phyloP scores from a whole-genome alignment of 2,888 invertebrate genomes.

The Cyclophora punctaria region DNA sequence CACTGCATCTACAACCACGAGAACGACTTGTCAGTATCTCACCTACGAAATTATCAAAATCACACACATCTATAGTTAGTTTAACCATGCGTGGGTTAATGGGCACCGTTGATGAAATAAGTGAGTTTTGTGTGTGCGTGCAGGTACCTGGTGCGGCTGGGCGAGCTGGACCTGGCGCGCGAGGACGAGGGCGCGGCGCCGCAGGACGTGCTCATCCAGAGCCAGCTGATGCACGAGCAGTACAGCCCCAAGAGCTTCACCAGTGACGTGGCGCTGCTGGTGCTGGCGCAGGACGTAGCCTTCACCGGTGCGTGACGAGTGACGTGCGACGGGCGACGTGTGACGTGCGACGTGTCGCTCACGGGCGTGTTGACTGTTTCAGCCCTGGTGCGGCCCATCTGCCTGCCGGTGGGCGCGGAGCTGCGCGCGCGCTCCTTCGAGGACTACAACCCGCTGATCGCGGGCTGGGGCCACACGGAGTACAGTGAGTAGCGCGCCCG shows the following conservation, averaged over 20 bases:
- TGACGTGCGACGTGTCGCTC: too few relatives aligned
- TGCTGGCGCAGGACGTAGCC: constrained; percentile 71
- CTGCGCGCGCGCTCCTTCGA: constrained; percentile 72
- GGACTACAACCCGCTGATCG: constrained; percentile 79
- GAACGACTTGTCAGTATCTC: constrained; percentile 61
- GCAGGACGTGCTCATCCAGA: constrained; percentile 77
- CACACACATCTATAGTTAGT: too few relatives aligned
- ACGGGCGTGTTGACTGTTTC: constrained; percentile 5
- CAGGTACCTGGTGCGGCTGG: constrained; percentile 82
- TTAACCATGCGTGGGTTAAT: too few relatives aligned
- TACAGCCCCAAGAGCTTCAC: constrained; percentile 78
- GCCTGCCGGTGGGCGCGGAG: constrained; percentile 78
- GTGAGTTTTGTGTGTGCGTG: too few relatives aligned
- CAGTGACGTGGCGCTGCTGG: constrained; percentile 87
- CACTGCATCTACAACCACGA: constrained; percentile 52
- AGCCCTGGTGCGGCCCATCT: constrained; percentile 83
- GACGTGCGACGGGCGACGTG: too few relatives aligned
- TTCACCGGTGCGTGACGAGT: constrained; percentile 42
- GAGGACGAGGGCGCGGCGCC: constrained; percentile 78
- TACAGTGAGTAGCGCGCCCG: constrained; percentile 75
- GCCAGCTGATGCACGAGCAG: constrained; percentile 78
- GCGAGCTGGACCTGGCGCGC: constrained; percentile 82
- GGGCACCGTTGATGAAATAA: too few relatives aligned
- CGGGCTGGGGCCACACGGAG: constrained; percentile 87
- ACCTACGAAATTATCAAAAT: too few relatives aligned